Evolutionary conservation across 2,797 vertebrate species (phyloP).

Genomic region (Remorina albescens): DNA sequence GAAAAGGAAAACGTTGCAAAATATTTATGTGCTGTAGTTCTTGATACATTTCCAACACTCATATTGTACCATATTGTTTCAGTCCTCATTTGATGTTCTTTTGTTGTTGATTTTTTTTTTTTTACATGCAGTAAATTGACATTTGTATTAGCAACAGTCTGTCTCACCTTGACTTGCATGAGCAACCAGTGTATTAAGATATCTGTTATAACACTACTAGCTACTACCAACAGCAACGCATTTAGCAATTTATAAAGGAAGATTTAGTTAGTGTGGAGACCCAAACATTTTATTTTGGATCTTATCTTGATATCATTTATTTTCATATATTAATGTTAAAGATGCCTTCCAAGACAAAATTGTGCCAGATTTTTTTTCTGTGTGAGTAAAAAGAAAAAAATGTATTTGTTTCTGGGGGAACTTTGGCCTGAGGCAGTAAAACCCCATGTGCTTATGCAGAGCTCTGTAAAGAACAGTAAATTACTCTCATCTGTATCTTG

Average conservation of each 20-base stretch:
- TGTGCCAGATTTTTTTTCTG: too few species aligned
- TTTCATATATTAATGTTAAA: not conserved
- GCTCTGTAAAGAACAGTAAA: constrained; percentile 3
- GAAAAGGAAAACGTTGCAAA: constrained; percentile 11
- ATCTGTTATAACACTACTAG: not conserved
- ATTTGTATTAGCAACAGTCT: constrained; percentile 21
- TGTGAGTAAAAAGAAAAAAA: not conserved
- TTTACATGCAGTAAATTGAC: too few species aligned
- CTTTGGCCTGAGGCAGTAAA: not conserved
- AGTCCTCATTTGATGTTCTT: not conserved
- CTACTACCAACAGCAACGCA: not conserved
- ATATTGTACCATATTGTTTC: not conserved
- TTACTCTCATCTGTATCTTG: not conserved
- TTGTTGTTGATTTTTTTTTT: not conserved
- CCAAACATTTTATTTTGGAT: not conserved
- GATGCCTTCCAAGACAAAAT: not conserved
- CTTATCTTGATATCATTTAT: too few species aligned
- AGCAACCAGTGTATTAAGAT: constrained; percentile 29
- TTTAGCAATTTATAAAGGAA: not conserved
- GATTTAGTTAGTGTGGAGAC: not conserved
- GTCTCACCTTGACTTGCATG: constrained; percentile 38
- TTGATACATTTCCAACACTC: not conserved
- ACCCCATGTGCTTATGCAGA: not conserved
- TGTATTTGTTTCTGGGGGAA: constrained; percentile 6
- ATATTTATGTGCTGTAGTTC: not conserved